These are phyloP conservation scores for Lithosia quadra DNA, from an alignment of 2,888 invertebrate genomes.

Conservation along the genomic window DNA sequence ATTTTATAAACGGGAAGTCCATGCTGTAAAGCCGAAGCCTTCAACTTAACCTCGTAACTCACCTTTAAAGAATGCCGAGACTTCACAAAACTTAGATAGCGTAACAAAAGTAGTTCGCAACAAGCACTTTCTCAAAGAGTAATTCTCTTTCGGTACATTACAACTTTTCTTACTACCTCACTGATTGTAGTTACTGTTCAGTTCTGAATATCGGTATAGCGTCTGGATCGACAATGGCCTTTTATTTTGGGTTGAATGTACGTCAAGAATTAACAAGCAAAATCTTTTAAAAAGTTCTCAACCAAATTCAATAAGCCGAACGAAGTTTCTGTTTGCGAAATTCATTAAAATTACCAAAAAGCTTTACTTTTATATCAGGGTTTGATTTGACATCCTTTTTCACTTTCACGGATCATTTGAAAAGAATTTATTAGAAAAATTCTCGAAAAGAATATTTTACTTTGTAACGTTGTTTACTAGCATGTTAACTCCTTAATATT, in stretches of 20 bases:
- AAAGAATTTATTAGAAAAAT: slow-evolving; percentile 10
- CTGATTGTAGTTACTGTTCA: slow-evolving; percentile 53
- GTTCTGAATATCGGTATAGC: slow-evolving; percentile 32
- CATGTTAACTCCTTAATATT: too few relatives aligned
- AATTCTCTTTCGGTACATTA: slow-evolving; percentile 52
- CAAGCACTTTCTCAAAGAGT: slow-evolving; percentile 61
- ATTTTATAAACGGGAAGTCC: slow-evolving; percentile 68
- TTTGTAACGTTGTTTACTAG: too few relatives aligned
- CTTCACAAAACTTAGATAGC: slow-evolving; percentile 71
- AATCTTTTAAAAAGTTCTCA: slow-evolving; percentile 45
- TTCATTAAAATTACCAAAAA: slow-evolving; percentile 46
- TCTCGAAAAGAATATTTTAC: too few relatives aligned
- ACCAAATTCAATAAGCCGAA: slow-evolving; percentile 44
- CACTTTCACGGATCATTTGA: slow-evolving; percentile 21
- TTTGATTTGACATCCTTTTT: slow-evolving; percentile 35
- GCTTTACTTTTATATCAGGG: slow-evolving; percentile 33
- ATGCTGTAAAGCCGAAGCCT: slow-evolving; percentile 54
- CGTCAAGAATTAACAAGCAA: slow-evolving; percentile 45
- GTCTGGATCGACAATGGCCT: slow-evolving; percentile 17
- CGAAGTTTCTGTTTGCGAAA: slow-evolving; percentile 40
- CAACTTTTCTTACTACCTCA: slow-evolving; percentile 59
- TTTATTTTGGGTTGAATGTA: slow-evolving; percentile 26
- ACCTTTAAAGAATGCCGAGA: slow-evolving; percentile 57
- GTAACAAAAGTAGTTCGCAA: slow-evolving; percentile 67
- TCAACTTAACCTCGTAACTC: slow-evolving; percentile 60